phyloP scores from a whole-genome alignment of 2,888 invertebrate species.

The Congeria kusceri region DNA sequence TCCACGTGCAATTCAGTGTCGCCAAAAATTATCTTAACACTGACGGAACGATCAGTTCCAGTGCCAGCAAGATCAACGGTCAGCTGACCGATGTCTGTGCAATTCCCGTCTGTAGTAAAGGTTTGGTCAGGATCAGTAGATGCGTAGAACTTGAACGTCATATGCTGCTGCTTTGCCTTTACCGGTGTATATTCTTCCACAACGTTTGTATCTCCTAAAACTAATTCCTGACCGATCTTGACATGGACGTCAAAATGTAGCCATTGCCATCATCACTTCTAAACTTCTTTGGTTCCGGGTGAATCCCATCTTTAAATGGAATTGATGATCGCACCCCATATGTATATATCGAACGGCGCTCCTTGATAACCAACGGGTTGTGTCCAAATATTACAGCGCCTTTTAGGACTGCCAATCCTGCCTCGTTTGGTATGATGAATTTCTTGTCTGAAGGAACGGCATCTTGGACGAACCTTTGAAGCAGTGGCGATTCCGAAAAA shows the following conservation, averaged over 20 bases:
- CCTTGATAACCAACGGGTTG: constrained; percentile 44
- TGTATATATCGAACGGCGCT: constrained; percentile 58
- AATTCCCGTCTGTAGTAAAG: constrained; percentile 27
- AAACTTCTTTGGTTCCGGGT: constrained; percentile 44
- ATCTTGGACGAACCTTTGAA: constrained; percentile 42
- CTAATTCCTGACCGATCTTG: constrained; percentile 30
- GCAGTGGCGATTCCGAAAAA: constrained; percentile 61
- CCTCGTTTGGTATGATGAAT: constrained; percentile 59
- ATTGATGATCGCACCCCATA: constrained; percentile 47
- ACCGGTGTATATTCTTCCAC: constrained; percentile 24
- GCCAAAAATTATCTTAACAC: constrained; percentile 34
- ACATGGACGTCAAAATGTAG: constrained; percentile 35
- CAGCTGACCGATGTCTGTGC: constrained; percentile 29
- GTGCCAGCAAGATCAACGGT: constrained; percentile 18
- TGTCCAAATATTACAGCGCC: constrained; percentile 68
- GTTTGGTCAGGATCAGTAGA: constrained; percentile 24
- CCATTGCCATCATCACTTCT: constrained; percentile 20
- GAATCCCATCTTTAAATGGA: constrained; percentile 32
- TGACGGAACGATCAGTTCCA: constrained; percentile 21
- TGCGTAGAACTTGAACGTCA: constrained; percentile 31
- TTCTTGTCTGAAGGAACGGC: constrained; percentile 38
- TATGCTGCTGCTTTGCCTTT: constrained; percentile 1
- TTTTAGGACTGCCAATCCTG: constrained; percentile 64
- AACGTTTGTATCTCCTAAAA: constrained; percentile 18
- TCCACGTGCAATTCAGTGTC: constrained; percentile 35